Conservation (phyloP, 1,140 invertebrate species). For the Apis florea region DNA sequence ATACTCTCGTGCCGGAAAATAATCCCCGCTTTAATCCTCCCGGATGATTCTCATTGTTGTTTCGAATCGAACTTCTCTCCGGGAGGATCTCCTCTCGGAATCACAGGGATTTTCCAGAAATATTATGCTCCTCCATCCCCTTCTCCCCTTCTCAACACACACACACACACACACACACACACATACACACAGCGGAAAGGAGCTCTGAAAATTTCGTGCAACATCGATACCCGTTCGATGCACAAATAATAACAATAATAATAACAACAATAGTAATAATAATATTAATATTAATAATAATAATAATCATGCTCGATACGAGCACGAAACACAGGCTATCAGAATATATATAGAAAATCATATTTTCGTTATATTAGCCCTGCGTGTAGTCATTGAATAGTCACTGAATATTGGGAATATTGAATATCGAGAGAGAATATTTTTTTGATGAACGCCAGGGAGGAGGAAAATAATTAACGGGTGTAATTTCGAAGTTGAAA, state of each 20-base stretch:
- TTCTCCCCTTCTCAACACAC: not conserved
- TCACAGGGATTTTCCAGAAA: slow-evolving; percentile 58
- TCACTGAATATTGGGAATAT: not conserved
- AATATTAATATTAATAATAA: not conserved
- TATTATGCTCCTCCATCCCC: slow-evolving; percentile 42
- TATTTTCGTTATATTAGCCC: not conserved
- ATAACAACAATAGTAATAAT: slow-evolving; percentile 16
- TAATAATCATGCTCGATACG: slow-evolving; percentile 10
- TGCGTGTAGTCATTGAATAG: too few relatives aligned
- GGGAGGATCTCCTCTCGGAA: slow-evolving; percentile 51
- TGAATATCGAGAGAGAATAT: not conserved
- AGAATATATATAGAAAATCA: not conserved
- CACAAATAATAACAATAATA: not conserved
- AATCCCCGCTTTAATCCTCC: slow-evolving; percentile 61
- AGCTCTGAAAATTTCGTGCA: slow-evolving; percentile 40
- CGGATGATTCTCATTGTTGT: slow-evolving; percentile 63
- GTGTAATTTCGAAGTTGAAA: not conserved
- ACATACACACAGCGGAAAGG: slow-evolving; percentile 19
- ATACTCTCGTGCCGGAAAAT: slow-evolving; percentile 51
- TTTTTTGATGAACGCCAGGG: not conserved
- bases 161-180: not conserved
- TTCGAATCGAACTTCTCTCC: slow-evolving; percentile 61
- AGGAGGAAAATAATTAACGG: not conserved
- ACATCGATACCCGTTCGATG: not conserved
- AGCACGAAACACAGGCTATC: too few relatives aligned